Evolutionary conservation across 2,113 vertebrate genomes (phyloP).

Genomic region (Ahaetulla prasina): DNA sequence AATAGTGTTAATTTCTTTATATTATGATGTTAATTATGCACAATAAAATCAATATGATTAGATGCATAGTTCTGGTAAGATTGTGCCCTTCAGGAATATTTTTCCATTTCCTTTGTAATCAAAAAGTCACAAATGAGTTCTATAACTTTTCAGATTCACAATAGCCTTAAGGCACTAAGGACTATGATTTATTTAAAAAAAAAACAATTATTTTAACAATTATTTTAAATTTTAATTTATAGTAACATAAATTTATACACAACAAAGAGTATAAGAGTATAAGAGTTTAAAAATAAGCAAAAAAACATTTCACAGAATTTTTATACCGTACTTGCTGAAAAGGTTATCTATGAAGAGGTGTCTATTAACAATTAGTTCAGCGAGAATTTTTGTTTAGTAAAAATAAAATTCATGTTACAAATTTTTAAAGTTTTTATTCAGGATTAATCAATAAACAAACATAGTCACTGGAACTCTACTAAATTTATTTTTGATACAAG

Average conservation of each 20-base stretch:
- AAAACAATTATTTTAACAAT: neutral
- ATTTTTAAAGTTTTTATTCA: neutral
- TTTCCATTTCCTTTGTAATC: neutral
- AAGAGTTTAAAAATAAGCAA: neutral
- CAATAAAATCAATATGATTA: neutral
- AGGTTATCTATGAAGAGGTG: neutral
- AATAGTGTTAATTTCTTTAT: neutral
- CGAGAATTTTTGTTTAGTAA: neutral
- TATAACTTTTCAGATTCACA: neutral
- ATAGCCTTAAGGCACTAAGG: neutral
- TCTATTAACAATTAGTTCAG: neutral
- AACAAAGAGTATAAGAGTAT: neutral
- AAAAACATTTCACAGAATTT: neutral
- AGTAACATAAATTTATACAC: neutral
- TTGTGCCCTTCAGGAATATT: neutral
- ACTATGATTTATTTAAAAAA: neutral
- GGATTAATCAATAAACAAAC: neutral
- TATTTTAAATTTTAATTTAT: too few relatives aligned
- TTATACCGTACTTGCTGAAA: neutral
- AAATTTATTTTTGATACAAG: neutral
- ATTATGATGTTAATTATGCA: neutral
- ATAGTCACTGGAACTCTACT: neutral
- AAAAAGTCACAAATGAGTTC: neutral
- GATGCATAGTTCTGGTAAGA: neutral
- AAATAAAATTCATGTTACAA: neutral